phyloP scores from a whole-genome alignment of 1,140 invertebrate species.

The Solenopsis fugax region DNA sequence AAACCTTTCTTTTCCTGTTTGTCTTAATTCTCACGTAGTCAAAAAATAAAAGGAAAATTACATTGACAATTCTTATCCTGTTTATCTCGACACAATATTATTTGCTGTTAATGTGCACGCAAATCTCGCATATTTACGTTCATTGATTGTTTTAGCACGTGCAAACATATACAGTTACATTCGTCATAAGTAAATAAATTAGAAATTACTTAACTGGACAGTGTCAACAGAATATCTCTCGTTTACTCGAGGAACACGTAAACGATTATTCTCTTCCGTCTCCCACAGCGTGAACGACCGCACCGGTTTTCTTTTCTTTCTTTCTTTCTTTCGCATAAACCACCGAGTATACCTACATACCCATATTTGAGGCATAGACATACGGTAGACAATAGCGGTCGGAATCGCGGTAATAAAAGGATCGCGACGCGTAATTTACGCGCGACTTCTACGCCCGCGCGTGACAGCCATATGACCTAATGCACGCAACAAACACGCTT shows the following conservation, averaged over 20 bases:
- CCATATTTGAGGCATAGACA: constrained; percentile 11
- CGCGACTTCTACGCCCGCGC: constrained; percentile 22
- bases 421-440: constrained; percentile 34
- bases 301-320: neutral
- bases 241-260: too few species aligned
- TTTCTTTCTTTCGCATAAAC: neutral
- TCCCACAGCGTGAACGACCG: neutral
- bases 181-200: constrained; percentile 4
- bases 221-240: neutral
- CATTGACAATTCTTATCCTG: neutral
- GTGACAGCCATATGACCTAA: neutral
- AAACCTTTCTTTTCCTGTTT: neutral
- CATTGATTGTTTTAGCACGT: neutral
- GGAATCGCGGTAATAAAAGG: constrained; percentile 5
- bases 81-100: neutral
- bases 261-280: neutral
- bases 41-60: neutral
- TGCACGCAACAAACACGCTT: constrained; percentile 22
- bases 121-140: constrained; percentile 6
- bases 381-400: constrained; percentile 23
- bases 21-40: neutral
- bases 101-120: neutral
- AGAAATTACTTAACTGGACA: constrained; percentile 4
- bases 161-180: neutral
- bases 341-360: neutral